Evolutionary conservation across 2,113 vertebrate species (phyloP).

Genomic region (Aythya baeri): DNA sequence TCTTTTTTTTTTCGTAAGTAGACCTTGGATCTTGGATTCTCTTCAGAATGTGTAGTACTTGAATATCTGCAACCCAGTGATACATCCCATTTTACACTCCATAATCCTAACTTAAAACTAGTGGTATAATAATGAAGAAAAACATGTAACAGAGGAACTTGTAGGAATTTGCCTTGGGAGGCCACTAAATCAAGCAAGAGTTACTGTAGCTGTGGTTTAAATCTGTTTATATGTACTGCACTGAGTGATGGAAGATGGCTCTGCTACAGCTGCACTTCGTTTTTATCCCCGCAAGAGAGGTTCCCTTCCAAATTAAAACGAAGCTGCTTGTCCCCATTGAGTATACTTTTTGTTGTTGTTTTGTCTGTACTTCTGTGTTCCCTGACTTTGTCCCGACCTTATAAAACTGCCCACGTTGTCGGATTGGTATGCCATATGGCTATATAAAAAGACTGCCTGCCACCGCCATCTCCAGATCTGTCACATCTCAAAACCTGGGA

Average conservation of each 20-base stretch:
- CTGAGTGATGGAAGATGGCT: not conserved
- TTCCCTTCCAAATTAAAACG: not conserved
- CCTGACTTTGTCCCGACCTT: not conserved
- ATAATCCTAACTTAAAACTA: not conserved
- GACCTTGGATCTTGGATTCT: not conserved
- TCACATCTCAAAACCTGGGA: not conserved
- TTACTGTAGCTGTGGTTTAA: not conserved
- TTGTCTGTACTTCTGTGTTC: not conserved
- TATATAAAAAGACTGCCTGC: not conserved
- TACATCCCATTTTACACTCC: not conserved
- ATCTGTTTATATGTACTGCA: not conserved
- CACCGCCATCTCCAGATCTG: not conserved
- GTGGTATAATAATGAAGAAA: not conserved
- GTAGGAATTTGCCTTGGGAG: slow-evolving; percentile 4
- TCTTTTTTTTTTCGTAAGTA: not conserved
- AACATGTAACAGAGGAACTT: not conserved
- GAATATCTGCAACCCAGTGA: not conserved
- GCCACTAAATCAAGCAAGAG: not conserved
- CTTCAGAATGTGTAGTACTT: not conserved
- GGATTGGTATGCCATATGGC: not conserved
- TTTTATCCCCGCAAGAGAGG: not conserved
- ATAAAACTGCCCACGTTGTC: not conserved
- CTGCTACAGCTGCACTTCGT: not conserved
- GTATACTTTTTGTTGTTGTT: not conserved
- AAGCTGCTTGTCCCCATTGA: not conserved